Evolutionary conservation across 1,140 invertebrate genomes (phyloP), one percentile per base, ranked within the genome.

Genomic region (Lepidurus apus): DNA sequence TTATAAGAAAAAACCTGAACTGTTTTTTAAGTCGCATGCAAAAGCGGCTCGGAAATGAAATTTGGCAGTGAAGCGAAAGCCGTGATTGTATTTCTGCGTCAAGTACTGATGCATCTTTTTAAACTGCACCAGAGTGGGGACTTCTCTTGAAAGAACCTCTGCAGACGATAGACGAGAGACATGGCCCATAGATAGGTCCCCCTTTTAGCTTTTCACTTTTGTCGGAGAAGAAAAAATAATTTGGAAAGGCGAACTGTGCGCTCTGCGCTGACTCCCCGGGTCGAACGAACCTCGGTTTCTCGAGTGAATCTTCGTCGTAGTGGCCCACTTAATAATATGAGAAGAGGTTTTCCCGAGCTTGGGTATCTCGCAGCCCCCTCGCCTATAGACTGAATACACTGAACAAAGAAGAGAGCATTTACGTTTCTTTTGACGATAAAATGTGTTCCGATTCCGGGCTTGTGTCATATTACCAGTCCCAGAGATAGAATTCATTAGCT

Each of bases 51-150:
- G 6, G 53, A 65, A 65, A 65, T 65, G 53, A 21, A 21, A 65
- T 65, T 65, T 65, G 17, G 53, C 53, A 65, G 9, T 65, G 53
- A 65, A 65, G 53, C 53, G 53, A 65, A 65, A 65, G 53, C 53
- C 53, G 21, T 65, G 53, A 65, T 65, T 65, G 13, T 65, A 65
- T 65, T 65, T 65, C 53, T 65, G 53, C 53, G n/a, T 65, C 53
- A 65, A 65, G 53, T 65, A 65, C 53, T 65, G 53, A 65, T 65
- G 53, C 53, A 65, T 17, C 2, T 65, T 65, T 65, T 21, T n/a
- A 65, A 65, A 13, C 53, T 21, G 53, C 13, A 65, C 21, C 21
- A 21, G n/a, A 65, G 53, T 65, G 53, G 21, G 21, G 17, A 17
- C 53, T 65, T 65, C 21, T 17, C 13, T 65, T 65, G 5, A 21